phyloP scores from a whole-genome alignment of 2,113 vertebrate species.

The Prionailurus viverrinus region DNA sequence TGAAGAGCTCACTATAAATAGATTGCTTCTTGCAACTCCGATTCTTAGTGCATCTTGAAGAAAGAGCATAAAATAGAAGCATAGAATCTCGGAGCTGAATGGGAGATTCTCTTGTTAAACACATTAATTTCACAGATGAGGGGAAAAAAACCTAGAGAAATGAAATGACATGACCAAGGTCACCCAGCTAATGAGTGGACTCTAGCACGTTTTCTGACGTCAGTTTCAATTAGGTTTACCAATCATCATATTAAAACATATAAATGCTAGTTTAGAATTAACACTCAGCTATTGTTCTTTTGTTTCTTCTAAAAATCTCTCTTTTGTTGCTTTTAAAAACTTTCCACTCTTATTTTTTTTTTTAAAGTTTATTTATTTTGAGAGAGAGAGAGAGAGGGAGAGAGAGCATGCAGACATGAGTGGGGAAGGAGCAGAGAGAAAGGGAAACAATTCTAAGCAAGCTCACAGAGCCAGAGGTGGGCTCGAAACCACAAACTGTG shows the following conservation, averaged over 20 bases:
- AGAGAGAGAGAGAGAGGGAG: too few relatives aligned
- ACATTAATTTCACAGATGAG: constrained; percentile 35
- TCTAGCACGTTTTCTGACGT: neutral
- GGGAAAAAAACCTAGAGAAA: neutral
- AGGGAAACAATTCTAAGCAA: too few relatives aligned
- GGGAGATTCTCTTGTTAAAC: constrained; percentile 10
- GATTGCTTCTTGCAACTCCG: constrained; percentile 39
- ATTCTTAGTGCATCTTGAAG: constrained; percentile 48
- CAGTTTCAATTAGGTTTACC: neutral
- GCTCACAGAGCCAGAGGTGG: too few relatives aligned
- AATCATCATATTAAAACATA: neutral
- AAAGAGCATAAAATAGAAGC: constrained; percentile 52
- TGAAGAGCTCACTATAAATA: constrained; percentile 67
- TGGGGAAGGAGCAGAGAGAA: too few relatives aligned
- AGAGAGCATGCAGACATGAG: too few relatives aligned
- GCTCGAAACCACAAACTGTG: too few relatives aligned
- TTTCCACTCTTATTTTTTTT: neutral
- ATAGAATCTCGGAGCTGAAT: neutral
- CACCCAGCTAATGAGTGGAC: neutral
- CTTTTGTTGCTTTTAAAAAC: neutral
- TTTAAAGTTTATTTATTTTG: too few relatives aligned
- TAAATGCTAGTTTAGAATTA: neutral
- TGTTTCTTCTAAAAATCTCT: neutral
- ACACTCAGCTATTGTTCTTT: neutral
- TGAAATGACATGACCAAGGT: neutral